phyloP scores from a whole-genome alignment of 2,888 invertebrate genomes.

The Tetropium fuscum region DNA sequence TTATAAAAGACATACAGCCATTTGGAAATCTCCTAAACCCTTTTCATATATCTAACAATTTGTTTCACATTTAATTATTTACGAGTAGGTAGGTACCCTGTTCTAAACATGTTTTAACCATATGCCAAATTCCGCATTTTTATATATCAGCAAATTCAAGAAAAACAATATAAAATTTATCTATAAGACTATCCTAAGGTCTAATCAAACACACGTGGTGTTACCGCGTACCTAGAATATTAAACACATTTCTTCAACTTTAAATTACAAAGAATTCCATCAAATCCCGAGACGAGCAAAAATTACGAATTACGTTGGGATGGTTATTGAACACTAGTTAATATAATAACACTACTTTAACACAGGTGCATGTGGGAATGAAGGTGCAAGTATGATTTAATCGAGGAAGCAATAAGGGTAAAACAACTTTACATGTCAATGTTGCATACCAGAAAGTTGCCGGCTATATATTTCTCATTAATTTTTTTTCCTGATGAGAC shows the following conservation, averaged over 20 bases:
- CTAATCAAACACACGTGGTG: constrained; percentile 20
- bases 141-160: no score
- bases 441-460: constrained; percentile 38
- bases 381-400: constrained; percentile 45
- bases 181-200: neutral
- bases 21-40: no score
- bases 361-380: constrained; percentile 50
- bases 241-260: constrained; percentile 13
- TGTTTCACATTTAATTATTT: no score
- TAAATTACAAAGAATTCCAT: constrained; percentile 50
- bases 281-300: constrained; percentile 49
- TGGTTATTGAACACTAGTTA: constrained; percentile 48
- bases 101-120: no score
- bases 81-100: no score
- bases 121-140: no score
- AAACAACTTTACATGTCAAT: constrained; percentile 40
- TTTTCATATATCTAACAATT: no score
- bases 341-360: constrained; percentile 47
- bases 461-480: constrained; percentile 27
- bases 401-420: constrained; percentile 41
- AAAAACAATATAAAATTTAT: constrained; percentile 13
- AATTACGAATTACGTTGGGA: constrained; percentile 42
- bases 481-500: constrained; percentile 11
- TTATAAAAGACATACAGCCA: no score
- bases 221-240: constrained; percentile 11